Evolutionary conservation across 1,140 invertebrate genomes (phyloP), one percentile per base, ranked within the genome.

Genomic region (Arion vulgaris): DNA sequence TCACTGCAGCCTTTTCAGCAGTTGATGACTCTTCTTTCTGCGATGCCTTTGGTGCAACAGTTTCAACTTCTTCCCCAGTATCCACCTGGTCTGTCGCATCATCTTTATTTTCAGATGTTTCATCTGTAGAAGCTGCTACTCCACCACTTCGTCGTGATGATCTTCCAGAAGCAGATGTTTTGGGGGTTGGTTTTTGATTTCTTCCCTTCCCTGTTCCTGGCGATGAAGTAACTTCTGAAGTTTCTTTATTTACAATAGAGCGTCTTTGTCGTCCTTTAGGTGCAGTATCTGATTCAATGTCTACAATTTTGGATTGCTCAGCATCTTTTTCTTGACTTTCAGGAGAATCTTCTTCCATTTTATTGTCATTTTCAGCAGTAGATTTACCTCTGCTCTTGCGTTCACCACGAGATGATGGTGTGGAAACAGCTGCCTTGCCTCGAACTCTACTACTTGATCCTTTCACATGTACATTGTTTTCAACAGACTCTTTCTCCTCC

Each of bases 1-100:
- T 19, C 19, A 19, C 45, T 49, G 45, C 19, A 11, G 45, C 19
- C 19, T 49, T 19, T 11, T 19, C 45, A 49, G 45, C 19, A 49
- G 45, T 19, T 49, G 45, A 49, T 49, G 45, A 19, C 19, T 49
- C 45, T 49, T 49, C 19, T 19, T 49, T 49, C 45, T 9, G 9
- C 19, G 19, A 9, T 49, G 5, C 53, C 23, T 5, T 2, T 57
- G 53, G 17, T 57, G 19, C 2, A 23, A 23, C 26, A 1, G 5
- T n/a, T 23, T 57, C 26, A 2, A 15, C 26, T 23, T 57, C 53
- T n/a, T 57, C 53, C 53, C 53, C 53, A 57, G 53, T 78, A 82
- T 85, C 82, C 32, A 74, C 80, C 73, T 75, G 26, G 23, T 83
- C 83, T 84, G 76, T 76, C 34, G 72, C 17, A 26, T n/a, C 68